Percentiles rank a stretch among this genome's conserved stretches.
Conservation (phyloP, 2,888 invertebrate species). For the Mycalesis mineus region DNA sequence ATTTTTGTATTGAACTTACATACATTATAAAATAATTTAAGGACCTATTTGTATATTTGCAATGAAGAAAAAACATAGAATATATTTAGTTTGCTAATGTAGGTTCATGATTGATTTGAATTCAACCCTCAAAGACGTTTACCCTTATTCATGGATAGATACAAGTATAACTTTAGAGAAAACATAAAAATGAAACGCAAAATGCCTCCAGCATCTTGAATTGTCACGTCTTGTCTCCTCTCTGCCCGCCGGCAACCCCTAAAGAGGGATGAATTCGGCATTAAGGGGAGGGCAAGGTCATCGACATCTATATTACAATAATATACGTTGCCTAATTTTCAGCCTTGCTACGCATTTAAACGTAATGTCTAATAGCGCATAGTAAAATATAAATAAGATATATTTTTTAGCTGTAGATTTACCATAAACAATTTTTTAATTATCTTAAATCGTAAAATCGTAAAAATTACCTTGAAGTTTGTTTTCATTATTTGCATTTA, state of each 20-base stretch:
- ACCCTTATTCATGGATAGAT: not conserved
- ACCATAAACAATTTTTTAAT: no score
- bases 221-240: slow-evolving; percentile 19
- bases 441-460: no score
- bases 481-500: not conserved
- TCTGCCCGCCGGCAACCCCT: slow-evolving; percentile 18
- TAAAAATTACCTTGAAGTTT: no score
- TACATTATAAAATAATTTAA: no score
- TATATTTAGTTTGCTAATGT: no score
- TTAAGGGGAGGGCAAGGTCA: slow-evolving; percentile 28
- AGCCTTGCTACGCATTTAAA: not conserved
- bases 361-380: no score
- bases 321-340: not conserved
- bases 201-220: slow-evolving; percentile 14
- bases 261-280: slow-evolving; percentile 20
- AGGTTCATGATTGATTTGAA: not conserved
- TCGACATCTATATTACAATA: slow-evolving; percentile 12
- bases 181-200: slow-evolving; percentile 6
- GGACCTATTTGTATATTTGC: no score
- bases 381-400: no score
- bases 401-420: no score
- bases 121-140: not conserved
- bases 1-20: no score
- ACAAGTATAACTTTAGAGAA: not conserved
- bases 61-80: no score